These are phyloP conservation scores for Cyclargus thomasi DNA, from an alignment of 1,140 invertebrate genomes.

Conservation along the genomic window DNA sequence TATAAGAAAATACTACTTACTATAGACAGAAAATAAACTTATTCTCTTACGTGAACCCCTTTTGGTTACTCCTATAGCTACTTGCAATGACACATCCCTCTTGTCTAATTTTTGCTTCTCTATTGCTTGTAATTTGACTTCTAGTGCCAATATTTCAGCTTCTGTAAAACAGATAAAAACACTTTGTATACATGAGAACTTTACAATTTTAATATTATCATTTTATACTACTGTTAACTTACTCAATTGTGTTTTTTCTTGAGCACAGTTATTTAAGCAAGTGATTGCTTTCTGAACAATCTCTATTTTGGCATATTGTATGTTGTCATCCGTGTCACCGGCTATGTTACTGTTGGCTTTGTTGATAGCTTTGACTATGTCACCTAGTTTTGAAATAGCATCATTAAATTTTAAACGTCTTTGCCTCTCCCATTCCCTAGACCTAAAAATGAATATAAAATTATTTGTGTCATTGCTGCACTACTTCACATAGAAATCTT, in stretches of 20 bases:
- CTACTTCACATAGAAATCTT: too few species aligned
- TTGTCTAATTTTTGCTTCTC: slow-evolving; percentile 36
- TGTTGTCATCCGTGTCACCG: slow-evolving; percentile 43
- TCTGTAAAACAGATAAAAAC: slow-evolving; percentile 40
- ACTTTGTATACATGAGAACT: too few species aligned
- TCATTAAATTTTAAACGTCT: slow-evolving; percentile 65
- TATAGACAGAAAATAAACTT: slow-evolving; percentile 5
- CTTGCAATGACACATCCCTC: slow-evolving; percentile 59
- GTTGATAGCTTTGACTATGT: slow-evolving; percentile 51
- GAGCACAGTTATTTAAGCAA: slow-evolving; percentile 48
- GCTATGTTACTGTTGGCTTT: slow-evolving; percentile 39
- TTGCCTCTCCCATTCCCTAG: slow-evolving; percentile 61
- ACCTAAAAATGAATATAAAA: slow-evolving; percentile 34
- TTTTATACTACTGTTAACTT: slow-evolving; percentile 30
- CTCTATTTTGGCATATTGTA: slow-evolving; percentile 63
- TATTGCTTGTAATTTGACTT: slow-evolving; percentile 54
- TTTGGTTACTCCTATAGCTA: slow-evolving; percentile 40
- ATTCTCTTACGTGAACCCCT: slow-evolving; percentile 48
- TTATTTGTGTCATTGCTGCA: too few species aligned
- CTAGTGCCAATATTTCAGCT: slow-evolving; percentile 61
- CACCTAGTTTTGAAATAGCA: slow-evolving; percentile 56
- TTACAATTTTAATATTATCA: too few species aligned
- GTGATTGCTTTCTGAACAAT: slow-evolving; percentile 62
- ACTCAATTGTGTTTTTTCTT: slow-evolving; percentile 60
- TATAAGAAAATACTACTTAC: too few species aligned